Base-by-base conservation (phyloP, 2,888 invertebrate genomes). In the Phalera bucephala region DNA sequence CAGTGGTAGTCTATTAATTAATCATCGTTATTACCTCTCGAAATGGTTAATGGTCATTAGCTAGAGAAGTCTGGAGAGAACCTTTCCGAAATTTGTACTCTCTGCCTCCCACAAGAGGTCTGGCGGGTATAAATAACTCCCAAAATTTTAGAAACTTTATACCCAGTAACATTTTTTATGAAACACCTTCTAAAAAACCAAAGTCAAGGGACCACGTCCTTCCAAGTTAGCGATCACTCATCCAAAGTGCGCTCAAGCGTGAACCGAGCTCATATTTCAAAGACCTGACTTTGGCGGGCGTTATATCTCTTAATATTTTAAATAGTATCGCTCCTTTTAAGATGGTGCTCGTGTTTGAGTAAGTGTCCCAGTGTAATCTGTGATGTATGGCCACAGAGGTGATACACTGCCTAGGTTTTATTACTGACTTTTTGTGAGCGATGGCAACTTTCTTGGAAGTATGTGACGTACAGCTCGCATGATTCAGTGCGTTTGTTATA, bases 291-390 rank as follows among this genome's bases (percentile, higher is more conserved):
- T 53, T 53, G 53, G 48, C 35, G 45, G 34, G 45, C 28, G 43
- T 42, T 45, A 47, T 52, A 55, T 51, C 33, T 52, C 48, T 51
- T 53, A 45, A 45, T 52, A 61, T 51, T 62, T 62, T 51, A 52
- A 58, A 50, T 58, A 62, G 53, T 58, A 59, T 62, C 56, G 36
- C 37, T 57, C 58, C 61, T 47, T 58, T 57, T 61, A 59, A 59
- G 55, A 49, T 59, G 39, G 41, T 45, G 54, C 56, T 55, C 60
- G 56, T 64, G 59, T 55, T 64, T 61, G 64, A 68, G 64, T 67
- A 62, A 66, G 60, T 68, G 68, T 64, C 61, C 45, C 29, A 51
- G 33, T 60, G 59, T 68, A 61, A 60, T 62, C 68, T 64, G 64
- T 66, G 69, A 70, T 67, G 40, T 61, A 71, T 64, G 62, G 43